A percentile compares a stretch with the other conserved stretches of the same genome.
phyloP scores from a whole-genome alignment of 2,797 vertebrate genomes.

The Sarcophilus harrisii region DNA sequence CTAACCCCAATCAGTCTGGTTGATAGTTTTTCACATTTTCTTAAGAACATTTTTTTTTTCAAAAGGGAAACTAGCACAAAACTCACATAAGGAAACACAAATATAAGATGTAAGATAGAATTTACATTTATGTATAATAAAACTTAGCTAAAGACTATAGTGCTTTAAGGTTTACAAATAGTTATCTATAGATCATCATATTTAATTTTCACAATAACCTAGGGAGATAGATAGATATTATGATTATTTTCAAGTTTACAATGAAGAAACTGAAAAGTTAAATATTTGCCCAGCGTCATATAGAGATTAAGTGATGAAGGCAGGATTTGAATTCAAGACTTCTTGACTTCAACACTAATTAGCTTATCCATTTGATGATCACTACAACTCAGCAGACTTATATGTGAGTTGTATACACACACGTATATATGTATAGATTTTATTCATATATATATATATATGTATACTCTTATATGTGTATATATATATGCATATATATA shows the following conservation, averaged over 20 bases:
- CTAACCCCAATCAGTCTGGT: neutral
- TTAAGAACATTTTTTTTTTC: neutral
- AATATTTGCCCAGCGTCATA: neutral
- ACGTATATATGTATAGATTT: neutral
- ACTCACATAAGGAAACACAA: neutral
- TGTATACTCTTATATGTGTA: too few species aligned
- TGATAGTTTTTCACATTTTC: constrained; percentile 27
- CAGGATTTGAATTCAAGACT: neutral
- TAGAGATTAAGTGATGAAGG: neutral
- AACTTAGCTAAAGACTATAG: neutral
- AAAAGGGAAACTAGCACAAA: neutral
- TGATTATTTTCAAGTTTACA: neutral
- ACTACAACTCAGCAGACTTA: neutral
- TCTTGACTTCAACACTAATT: neutral
- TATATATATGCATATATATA: neutral
- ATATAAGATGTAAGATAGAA: neutral
- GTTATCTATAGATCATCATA: neutral
- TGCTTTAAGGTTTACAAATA: neutral
- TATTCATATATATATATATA: neutral
- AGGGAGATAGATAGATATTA: neutral
- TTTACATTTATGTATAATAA: neutral
- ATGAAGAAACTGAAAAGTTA: neutral
- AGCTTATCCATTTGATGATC: neutral
- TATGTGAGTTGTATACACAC: neutral
- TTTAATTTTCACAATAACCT: neutral